These are phyloP conservation scores for Calidris pygmaea DNA, from an alignment of 2,113 vertebrate species.

Conservation along the genomic window DNA sequence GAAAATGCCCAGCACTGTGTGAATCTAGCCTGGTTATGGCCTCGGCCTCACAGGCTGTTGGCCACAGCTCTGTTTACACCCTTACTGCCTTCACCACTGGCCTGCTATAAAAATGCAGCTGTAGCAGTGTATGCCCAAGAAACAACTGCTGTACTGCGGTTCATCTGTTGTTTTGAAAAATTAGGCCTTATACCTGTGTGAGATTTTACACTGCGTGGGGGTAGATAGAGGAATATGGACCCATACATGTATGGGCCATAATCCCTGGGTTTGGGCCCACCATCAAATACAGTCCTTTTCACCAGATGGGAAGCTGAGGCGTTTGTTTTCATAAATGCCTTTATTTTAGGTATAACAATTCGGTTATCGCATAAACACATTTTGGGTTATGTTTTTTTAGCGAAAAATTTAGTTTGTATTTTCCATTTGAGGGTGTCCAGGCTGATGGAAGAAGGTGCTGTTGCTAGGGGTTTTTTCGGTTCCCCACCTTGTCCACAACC, in stretches of 20 bases:
- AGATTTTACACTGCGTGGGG: neutral
- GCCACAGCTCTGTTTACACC: neutral
- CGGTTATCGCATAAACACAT: neutral
- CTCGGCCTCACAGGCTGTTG: neutral
- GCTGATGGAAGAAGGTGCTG: neutral
- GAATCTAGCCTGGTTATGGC: fast-evolving
- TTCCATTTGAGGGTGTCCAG: neutral
- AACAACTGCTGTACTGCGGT: neutral
- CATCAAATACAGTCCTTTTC: neutral
- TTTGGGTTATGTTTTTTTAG: neutral
- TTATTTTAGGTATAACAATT: neutral
- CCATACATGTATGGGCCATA: fast-evolving
- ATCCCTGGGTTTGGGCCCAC: too few species aligned
- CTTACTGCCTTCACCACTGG: neutral
- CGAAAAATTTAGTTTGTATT: neutral
- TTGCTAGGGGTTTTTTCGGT: fast-evolving
- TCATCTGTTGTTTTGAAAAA: neutral
- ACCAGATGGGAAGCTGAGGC: neutral
- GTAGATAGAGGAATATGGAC: neutral
- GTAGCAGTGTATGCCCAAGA: neutral
- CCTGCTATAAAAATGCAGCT: neutral
- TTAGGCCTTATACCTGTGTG: fast-evolving
- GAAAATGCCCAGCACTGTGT: fast-evolving
- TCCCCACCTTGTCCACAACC: neutral
- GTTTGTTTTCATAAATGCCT: neutral